Conservation (phyloP, 2,888 invertebrate genomes). For the Icerya purchasi region DNA sequence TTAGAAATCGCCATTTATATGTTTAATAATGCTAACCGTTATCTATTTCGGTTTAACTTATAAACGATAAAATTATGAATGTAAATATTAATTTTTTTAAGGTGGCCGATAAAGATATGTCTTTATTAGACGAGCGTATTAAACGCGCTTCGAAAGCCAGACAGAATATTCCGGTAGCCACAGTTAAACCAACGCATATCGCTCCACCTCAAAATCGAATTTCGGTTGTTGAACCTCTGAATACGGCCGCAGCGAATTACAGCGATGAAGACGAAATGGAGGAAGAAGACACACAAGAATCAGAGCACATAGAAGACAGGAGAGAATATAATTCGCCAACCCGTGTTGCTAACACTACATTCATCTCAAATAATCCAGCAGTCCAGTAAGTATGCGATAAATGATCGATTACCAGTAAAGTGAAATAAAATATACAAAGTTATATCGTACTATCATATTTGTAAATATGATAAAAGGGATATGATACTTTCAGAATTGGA, state of each 20-base stretch:
- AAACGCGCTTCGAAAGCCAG: slow-evolving; percentile 56
- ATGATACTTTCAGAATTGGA: too few relatives aligned
- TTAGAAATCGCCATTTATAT: too few relatives aligned
- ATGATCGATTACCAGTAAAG: too few relatives aligned
- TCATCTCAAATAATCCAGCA: too few relatives aligned
- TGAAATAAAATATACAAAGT: too few relatives aligned
- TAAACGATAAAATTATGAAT: too few relatives aligned
- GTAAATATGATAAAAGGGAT: too few relatives aligned
- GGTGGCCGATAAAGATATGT: slow-evolving; percentile 85
- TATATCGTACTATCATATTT: too few relatives aligned
- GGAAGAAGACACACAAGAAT: background rate
- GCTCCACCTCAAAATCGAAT: slow-evolving; percentile 24
- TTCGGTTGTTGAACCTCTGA: slow-evolving; percentile 14
- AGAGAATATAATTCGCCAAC: background rate
- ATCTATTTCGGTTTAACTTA: too few relatives aligned
- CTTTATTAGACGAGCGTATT: slow-evolving; percentile 83
- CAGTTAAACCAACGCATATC: slow-evolving; percentile 28
- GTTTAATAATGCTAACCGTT: too few relatives aligned
- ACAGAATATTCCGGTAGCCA: slow-evolving; percentile 21
- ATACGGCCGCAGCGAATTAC: slow-evolving; percentile 20
- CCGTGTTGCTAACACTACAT: background rate
- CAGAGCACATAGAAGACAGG: background rate
- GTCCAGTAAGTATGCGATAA: too few relatives aligned
- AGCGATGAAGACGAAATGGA: slow-evolving; percentile 6
- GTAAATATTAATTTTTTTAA: slow-evolving; percentile 24